A percentile compares a stretch with the other conserved stretches of the same genome.
Evolutionary conservation across 1,140 invertebrate species (phyloP).

Genomic region (Aphidius ervi): DNA sequence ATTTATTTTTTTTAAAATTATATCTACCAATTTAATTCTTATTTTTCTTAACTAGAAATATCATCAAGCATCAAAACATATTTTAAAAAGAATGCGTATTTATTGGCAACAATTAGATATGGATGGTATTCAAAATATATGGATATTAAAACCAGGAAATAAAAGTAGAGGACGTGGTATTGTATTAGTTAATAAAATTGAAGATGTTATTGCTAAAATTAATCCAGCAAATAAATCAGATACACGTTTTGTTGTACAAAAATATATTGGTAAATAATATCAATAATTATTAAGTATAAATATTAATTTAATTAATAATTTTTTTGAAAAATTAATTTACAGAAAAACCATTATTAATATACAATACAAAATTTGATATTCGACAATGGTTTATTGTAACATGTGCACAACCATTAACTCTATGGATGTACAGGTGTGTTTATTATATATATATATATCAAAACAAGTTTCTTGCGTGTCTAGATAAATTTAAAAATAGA

Average conservation of each 20-base stretch:
- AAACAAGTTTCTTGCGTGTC: conserved; percentile 11
- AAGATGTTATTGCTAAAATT: conserved; percentile 76
- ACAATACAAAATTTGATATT: conserved; percentile 92
- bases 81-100: conserved; percentile 54
- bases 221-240: conserved; percentile 61
- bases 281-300: neutral
- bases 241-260: conserved; percentile 86
- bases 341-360: conserved; percentile 81
- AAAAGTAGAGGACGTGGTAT: conserved; percentile 90
- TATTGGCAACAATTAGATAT: conserved; percentile 79
- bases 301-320: too few relatives aligned
- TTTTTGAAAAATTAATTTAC: conserved; percentile 28
- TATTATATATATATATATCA: too few relatives aligned
- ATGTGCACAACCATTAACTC: conserved; percentile 81
- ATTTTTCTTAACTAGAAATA: conserved; percentile 42
- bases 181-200: conserved; percentile 78
- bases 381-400: conserved; percentile 91
- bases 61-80: conserved; percentile 47
- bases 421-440: conserved; percentile 86
- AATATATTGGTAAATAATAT: conserved; percentile 76
- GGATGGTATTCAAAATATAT: conserved; percentile 83
- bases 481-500: conserved; percentile 10
- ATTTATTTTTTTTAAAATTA: neutral
- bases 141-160: conserved; percentile 94
- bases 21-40: neutral